These are phyloP conservation scores for Pecten maximus DNA, from an alignment of 2,888 invertebrate species.

Conservation along the genomic window DNA sequence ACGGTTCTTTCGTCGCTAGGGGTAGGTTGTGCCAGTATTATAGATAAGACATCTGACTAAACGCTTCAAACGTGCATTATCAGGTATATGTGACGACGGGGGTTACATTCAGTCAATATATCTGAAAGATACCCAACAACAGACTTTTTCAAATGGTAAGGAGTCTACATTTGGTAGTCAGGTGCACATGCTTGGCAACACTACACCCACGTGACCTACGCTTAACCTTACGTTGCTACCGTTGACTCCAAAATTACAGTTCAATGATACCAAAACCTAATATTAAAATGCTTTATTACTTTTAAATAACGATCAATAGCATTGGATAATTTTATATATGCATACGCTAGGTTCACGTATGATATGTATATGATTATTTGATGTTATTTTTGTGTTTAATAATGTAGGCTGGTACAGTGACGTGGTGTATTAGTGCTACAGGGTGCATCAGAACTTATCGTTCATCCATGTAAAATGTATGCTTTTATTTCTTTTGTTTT, in stretches of 20 bases:
- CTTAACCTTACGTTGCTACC: background rate
- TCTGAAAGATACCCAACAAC: conserved; percentile 16
- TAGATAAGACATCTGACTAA: conserved; percentile 12
- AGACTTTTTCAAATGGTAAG: conserved; percentile 19
- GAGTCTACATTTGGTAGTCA: background rate
- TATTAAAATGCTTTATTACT: background rate
- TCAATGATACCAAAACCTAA: background rate
- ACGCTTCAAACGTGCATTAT: conserved; percentile 19
- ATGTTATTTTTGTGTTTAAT: background rate
- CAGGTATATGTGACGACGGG: conserved; percentile 19
- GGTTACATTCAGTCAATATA: conserved; percentile 28
- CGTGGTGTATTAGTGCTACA: conserved; percentile 5
- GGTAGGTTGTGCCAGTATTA: background rate
- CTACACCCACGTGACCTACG: conserved; percentile 6
- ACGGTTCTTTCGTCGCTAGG: background rate
- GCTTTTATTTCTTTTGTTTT: conserved; percentile 10
- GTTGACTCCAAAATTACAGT: background rate
- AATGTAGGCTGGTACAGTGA: background rate
- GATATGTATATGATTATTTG: background rate
- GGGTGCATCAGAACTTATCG: background rate
- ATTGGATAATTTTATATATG: background rate
- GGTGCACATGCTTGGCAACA: conserved; percentile 7
- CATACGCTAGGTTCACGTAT: background rate
- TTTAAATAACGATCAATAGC: background rate
- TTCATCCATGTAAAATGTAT: conserved; percentile 16